These are phyloP conservation scores for Cantharis flavilabris DNA, from an alignment of 2,888 invertebrate species.

Conservation along the genomic window DNA sequence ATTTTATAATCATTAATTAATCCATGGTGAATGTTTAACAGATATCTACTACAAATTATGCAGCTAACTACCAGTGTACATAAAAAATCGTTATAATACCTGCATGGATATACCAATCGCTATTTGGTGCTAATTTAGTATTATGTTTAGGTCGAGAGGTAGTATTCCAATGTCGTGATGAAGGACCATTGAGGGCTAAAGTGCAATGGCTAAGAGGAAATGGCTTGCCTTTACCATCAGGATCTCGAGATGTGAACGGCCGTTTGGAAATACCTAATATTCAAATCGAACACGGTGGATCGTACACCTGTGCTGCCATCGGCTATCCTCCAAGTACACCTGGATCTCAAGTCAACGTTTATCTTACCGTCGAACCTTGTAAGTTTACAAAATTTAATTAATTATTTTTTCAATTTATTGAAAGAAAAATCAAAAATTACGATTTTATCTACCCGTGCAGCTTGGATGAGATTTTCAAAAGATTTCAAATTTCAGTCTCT, in stretches of 20 bases:
- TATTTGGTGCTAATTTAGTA: not conserved
- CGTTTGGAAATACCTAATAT: slow-evolving; percentile 86
- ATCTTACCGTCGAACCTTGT: slow-evolving; percentile 77
- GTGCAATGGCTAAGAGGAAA: slow-evolving; percentile 78
- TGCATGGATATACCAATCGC: not conserved
- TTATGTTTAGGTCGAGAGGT: slow-evolving; percentile 75
- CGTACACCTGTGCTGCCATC: slow-evolving; percentile 82
- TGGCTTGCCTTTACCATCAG: slow-evolving; percentile 73
- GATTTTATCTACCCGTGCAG: slow-evolving; percentile 34
- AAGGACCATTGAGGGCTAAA: slow-evolving; percentile 75
- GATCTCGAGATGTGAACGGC: slow-evolving; percentile 75
- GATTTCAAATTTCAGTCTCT: slow-evolving; percentile 43
- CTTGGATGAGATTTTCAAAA: slow-evolving; percentile 32
- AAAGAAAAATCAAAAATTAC: not conserved
- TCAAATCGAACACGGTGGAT: slow-evolving; percentile 74
- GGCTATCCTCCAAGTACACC: slow-evolving; percentile 65
- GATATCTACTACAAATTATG: slow-evolving; percentile 4
- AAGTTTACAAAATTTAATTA: slow-evolving; percentile 55
- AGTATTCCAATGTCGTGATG: slow-evolving; percentile 91
- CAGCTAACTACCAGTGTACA: slow-evolving; percentile 11
- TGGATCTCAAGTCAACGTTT: slow-evolving; percentile 70
- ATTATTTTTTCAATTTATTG: not conserved
- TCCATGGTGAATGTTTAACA: slow-evolving; percentile 15
- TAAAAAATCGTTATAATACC: not conserved
- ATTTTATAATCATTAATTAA: slow-evolving; percentile 4